A percentile compares a stretch with the other conserved stretches of the same genome.
Conservation (phyloP, 1,140 invertebrate genomes). For the Micrasema minimum region DNA sequence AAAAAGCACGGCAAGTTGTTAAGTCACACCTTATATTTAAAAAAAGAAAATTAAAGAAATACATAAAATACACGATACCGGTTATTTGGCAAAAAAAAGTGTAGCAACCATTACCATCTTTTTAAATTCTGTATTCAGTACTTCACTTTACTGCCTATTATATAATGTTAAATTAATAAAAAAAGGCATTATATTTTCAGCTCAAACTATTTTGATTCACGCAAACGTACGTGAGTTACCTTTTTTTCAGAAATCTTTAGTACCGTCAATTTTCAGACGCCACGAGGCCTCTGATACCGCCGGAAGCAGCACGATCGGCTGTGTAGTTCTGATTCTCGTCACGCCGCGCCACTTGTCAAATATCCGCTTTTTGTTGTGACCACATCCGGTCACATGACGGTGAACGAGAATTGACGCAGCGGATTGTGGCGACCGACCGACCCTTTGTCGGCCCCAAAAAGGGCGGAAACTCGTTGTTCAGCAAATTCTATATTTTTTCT, state of each 20-base stretch:
- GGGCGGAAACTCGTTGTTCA: conserved; percentile 21
- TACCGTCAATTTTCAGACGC: background rate
- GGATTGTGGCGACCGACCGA: background rate
- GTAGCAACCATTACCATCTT: too few relatives aligned
- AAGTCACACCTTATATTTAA: too few relatives aligned
- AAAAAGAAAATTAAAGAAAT: too few relatives aligned
- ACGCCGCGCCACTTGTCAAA: conserved; percentile 42
- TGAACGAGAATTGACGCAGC: conserved; percentile 7
- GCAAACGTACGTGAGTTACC: background rate
- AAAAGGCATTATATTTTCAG: too few relatives aligned
- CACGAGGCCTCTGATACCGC: conserved; percentile 9
- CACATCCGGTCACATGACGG: conserved; percentile 11
- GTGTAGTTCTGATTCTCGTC: conserved; percentile 27
- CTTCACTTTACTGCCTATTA: too few relatives aligned
- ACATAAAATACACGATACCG: too few relatives aligned
- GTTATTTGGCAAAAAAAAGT: too few relatives aligned
- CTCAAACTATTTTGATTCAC: background rate
- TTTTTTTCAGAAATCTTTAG: background rate
- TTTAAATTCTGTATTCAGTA: too few relatives aligned
- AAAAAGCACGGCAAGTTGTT: too few relatives aligned
- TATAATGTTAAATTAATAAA: too few relatives aligned
- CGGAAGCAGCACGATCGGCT: conserved; percentile 19
- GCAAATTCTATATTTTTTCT: conserved; percentile 5
- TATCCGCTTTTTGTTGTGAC: conserved; percentile 40
- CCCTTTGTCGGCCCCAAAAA: conserved; percentile 28